Conservation (phyloP, 2,797 vertebrate species). For the Sebastes kiyomatsui region DNA sequence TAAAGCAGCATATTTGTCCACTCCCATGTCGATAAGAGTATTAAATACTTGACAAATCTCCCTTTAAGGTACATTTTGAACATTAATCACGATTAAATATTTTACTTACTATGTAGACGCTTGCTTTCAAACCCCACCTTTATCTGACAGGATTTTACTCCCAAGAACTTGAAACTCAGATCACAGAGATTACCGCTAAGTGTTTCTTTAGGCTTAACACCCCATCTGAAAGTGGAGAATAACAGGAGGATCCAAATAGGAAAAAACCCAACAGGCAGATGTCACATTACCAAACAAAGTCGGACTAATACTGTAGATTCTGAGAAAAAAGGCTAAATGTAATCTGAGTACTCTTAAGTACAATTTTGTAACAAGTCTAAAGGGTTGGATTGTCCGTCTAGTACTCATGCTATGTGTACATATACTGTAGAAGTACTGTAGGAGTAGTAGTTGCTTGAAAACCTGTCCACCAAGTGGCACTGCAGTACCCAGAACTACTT, state of each 20-base stretch:
- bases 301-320: not conserved
- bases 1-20: too few relatives aligned
- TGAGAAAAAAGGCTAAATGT: not conserved
- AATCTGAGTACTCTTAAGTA: not conserved
- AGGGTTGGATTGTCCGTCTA: not conserved
- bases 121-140: not conserved
- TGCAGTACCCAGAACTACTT: not conserved
- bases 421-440: not conserved
- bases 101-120: not conserved
- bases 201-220: not conserved
- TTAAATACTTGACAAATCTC: too few relatives aligned
- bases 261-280: not conserved
- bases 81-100: too few relatives aligned
- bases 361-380: not conserved
- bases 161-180: not conserved
- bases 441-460: not conserved
- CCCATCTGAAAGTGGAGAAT: not conserved
- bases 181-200: not conserved
- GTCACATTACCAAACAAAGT: not conserved
- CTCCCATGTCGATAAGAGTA: too few relatives aligned
- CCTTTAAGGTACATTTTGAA: too few relatives aligned
- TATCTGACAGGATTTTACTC: not conserved
- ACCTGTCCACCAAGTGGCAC: slow-evolving; percentile 4
- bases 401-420: not conserved
- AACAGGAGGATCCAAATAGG: not conserved